phyloP scores from a whole-genome alignment of 2,113 vertebrate genomes.

The Potamarius usumacintae region DNA sequence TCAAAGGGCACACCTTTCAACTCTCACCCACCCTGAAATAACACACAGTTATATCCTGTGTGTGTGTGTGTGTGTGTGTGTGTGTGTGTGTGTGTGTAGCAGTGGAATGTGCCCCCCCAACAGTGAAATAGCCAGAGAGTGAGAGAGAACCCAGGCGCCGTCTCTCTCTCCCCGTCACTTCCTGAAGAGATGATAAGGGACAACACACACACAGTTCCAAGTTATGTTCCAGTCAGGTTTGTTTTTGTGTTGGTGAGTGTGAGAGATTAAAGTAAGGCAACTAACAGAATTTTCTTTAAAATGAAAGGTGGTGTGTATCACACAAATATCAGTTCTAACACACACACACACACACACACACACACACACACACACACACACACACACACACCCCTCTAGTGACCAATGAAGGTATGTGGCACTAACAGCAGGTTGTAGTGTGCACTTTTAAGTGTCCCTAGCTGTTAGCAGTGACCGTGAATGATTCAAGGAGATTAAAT shows the following conservation, averaged over 20 bases:
- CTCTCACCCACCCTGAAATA: neutral
- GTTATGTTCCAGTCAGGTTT: too few species aligned
- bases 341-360: neutral
- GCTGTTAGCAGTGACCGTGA: neutral
- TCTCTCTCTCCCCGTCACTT: neutral
- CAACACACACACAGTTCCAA: neutral
- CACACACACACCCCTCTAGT: neutral
- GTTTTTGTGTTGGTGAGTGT: too few species aligned
- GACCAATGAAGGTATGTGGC: neutral
- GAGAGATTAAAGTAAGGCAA: too few species aligned
- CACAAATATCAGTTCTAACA: too few species aligned
- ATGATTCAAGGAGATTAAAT: neutral
- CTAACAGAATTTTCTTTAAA: too few species aligned
- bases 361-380: neutral
- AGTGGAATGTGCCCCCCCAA: neutral
- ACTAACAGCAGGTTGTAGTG: neutral
- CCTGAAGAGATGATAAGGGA: constrained; percentile 3
- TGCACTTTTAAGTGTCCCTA: neutral
- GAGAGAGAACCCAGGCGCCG: neutral
- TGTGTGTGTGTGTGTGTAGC: neutral
- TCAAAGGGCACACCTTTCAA: constrained; percentile 42
- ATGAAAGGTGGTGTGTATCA: too few species aligned
- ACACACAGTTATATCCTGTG: neutral
- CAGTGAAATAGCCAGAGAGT: neutral
- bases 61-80: constrained; percentile 6